Evolutionary conservation across 2,888 invertebrate genomes (phyloP).

Genomic region (Lochmaea crataegi): DNA sequence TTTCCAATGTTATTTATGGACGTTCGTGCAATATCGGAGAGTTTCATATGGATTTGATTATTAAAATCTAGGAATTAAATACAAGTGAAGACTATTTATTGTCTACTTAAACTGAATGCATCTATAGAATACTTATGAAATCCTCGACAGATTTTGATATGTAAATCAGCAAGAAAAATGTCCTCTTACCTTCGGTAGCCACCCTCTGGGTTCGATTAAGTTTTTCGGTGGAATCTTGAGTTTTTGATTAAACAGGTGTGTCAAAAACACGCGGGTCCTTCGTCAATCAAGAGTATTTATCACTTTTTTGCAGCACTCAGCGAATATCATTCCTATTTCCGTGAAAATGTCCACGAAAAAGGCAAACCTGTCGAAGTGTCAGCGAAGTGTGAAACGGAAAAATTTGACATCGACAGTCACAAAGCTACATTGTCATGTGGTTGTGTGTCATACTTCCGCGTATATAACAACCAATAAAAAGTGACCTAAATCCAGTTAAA

Average conservation of each 20-base stretch:
- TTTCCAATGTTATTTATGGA: background rate
- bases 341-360: constrained; percentile 38
- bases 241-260: constrained; percentile 68
- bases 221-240: constrained; percentile 86
- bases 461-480: background rate
- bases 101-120: background rate
- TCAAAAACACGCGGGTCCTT: constrained; percentile 60
- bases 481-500: background rate
- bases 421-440: background rate
- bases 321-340: constrained; percentile 56
- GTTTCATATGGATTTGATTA: background rate
- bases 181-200: constrained; percentile 76
- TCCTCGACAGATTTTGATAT: background rate
- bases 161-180: constrained; percentile 13
- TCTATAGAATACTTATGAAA: background rate
- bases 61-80: background rate
- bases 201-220: constrained; percentile 84
- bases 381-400: background rate
- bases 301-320: constrained; percentile 48
- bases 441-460: background rate
- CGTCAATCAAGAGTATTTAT: constrained; percentile 58
- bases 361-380: background rate
- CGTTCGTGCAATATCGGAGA: background rate
- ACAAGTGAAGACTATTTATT: background rate
- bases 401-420: background rate